Evolutionary conservation across 2,113 vertebrate species (phyloP), one percentile per base, ranked within the genome.

Genomic region (Poecile atricapillus): DNA sequence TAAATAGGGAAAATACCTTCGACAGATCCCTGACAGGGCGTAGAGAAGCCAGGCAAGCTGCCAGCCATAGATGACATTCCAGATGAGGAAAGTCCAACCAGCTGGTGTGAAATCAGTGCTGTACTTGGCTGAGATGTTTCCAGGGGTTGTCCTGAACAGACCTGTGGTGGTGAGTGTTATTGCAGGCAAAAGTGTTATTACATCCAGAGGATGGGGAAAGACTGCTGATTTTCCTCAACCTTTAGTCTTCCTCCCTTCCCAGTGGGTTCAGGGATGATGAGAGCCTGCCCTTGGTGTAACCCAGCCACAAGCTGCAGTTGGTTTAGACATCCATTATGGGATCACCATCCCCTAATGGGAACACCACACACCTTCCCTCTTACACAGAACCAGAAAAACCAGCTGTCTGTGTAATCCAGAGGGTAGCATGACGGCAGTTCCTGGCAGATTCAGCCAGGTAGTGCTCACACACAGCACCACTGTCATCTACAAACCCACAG

Each of bases 61-160:
- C 97, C 96, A 97, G 37, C 62, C 14, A 5, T 96, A 93, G 93
- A 97, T 97, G 60, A 96, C 60, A 21, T 97, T 97, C 95, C 96
- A 97, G 89, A 97, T 96, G 58, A 87, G 94, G 87, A 97, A 97
- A 65, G 96, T 96, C 97, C 96, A 94, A 47, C 63, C 65, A 24
- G 90, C 94, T 24, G 94, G 97, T 60, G 94, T 98, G 87, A 98
- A 96, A 50, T 91, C 62, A 7, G 90, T 96, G 77, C 43, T 74
- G 80, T 94, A 96, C n/a, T 97, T 96, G 4, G 58, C 92, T 0
- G 96, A 98, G 94, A 97, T 76, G 52, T 97, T 97, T 65, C 96
- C 96, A 91, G 93, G 92, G 56, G 91, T 96, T 94, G 96, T 92
- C 63, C 87, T 95, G 84, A 98, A 98, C 63, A 97, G 25, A 83